These are phyloP conservation scores for Platygyra sinensis DNA, from an alignment of 64 coral and sea anemone species.

Conservation along the genomic window DNA sequence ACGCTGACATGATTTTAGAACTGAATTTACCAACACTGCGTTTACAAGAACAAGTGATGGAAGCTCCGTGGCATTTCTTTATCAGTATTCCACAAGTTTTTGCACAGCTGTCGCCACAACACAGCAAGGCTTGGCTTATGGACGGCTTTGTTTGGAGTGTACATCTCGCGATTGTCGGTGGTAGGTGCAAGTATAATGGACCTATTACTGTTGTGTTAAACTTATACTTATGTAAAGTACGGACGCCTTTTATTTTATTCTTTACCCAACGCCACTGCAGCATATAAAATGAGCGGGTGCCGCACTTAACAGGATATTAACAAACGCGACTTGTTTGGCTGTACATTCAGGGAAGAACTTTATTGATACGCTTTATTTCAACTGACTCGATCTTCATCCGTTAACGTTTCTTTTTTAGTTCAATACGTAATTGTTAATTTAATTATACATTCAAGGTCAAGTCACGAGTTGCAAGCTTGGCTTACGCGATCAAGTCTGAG, in stretches of 20 bases:
- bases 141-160: conserved; percentile 1
- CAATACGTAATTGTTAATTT: conserved; percentile 11
- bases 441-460: neutral
- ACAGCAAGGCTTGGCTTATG: neutral
- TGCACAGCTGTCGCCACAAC: neutral
- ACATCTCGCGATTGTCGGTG: neutral
- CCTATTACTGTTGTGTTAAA: neutral
- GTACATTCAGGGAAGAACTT: neutral
- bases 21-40: too few relatives aligned
- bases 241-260: neutral
- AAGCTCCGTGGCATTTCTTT: neutral
- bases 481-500: neutral
- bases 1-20: neutral
- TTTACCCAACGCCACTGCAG: neutral
- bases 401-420: neutral
- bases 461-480: neutral
- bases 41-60: neutral
- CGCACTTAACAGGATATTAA: neutral
- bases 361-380: too few relatives aligned
- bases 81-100: neutral
- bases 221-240: neutral
- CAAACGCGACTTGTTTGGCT: neutral
- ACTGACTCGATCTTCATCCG: neutral
- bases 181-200: neutral
- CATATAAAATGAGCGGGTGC: neutral